These are phyloP conservation scores for Lutjanus campechanus DNA, from an alignment of 2,797 vertebrate species.

Conservation along the genomic window DNA sequence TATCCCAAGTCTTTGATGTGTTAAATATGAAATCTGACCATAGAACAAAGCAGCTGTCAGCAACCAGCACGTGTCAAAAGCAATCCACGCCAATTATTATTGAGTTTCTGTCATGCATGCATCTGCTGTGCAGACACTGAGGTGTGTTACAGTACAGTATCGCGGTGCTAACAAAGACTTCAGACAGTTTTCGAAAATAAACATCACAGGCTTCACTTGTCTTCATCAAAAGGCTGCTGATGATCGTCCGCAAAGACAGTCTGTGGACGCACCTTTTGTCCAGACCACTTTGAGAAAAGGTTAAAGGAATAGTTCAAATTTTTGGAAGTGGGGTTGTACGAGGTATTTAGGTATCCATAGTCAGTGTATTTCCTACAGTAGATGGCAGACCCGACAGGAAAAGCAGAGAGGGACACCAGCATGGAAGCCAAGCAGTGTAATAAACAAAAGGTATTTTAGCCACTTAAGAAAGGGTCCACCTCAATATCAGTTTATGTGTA, in stretches of 20 bases:
- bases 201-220: conserved; percentile 64
- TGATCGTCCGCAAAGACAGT: conserved; percentile 51
- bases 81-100: conserved; percentile 92
- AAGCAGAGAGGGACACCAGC: no score
- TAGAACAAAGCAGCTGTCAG: conserved; percentile 96
- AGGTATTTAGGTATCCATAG: no score
- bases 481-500: no score
- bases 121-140: conserved; percentile 78
- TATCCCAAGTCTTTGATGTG: conserved; percentile 91
- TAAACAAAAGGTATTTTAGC: no score
- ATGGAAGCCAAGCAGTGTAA: no score
- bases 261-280: conserved; percentile 43
- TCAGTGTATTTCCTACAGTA: no score
- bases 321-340: no score
- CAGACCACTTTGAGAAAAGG: conserved; percentile 36
- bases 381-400: no score
- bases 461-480: no score
- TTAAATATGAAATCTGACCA: conserved; percentile 94
- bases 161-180: conserved; percentile 69
- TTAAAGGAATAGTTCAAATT: conserved; percentile 20
- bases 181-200: conserved; percentile 70
- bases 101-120: conserved; percentile 92
- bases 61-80: conserved; percentile 90
- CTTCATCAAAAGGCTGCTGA: conserved; percentile 60
- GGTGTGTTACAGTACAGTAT: conserved; percentile 77